These are phyloP conservation scores for Pogonophryne albipinna DNA, from an alignment of 2,797 vertebrate species.

Conservation along the genomic window DNA sequence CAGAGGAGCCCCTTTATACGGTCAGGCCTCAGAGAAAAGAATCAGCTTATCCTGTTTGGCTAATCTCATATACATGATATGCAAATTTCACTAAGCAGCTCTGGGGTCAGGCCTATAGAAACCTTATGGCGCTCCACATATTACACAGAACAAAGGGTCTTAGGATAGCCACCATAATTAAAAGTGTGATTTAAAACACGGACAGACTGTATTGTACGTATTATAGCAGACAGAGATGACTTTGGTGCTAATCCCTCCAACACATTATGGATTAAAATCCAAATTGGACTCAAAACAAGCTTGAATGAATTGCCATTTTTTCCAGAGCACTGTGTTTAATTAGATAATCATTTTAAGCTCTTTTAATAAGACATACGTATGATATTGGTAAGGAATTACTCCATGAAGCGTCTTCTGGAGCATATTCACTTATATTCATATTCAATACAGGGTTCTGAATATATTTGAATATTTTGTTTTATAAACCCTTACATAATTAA, in stretches of 20 bases:
- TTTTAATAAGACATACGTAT: constrained; percentile 10
- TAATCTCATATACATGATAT: constrained; percentile 16
- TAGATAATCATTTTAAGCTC: constrained; percentile 34
- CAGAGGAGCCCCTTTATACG: neutral
- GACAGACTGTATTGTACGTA: neutral
- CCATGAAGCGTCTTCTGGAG: constrained; percentile 6
- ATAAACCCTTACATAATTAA: neutral
- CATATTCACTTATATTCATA: neutral
- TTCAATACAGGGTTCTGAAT: neutral
- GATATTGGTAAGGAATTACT: constrained; percentile 17
- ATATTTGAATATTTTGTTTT: constrained; percentile 1
- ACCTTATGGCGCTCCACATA: constrained; percentile 5
- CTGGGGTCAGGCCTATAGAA: constrained; percentile 17
- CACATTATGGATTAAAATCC: constrained; percentile 30
- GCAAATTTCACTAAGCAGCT: constrained; percentile 34
- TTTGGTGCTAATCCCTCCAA: constrained; percentile 27
- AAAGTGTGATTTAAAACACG: constrained; percentile 2
- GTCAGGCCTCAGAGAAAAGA: constrained; percentile 6
- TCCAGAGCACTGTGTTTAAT: constrained; percentile 22
- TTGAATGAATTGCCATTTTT: constrained; percentile 18
- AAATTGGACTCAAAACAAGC: constrained; percentile 38
- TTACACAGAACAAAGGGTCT: constrained; percentile 15
- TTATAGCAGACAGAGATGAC: constrained; percentile 11
- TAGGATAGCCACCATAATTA: constrained; percentile 6
- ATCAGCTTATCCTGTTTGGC: constrained; percentile 26